phyloP scores from a whole-genome alignment of 2,888 invertebrate species.

The Hemistola chrysoprasaria region DNA sequence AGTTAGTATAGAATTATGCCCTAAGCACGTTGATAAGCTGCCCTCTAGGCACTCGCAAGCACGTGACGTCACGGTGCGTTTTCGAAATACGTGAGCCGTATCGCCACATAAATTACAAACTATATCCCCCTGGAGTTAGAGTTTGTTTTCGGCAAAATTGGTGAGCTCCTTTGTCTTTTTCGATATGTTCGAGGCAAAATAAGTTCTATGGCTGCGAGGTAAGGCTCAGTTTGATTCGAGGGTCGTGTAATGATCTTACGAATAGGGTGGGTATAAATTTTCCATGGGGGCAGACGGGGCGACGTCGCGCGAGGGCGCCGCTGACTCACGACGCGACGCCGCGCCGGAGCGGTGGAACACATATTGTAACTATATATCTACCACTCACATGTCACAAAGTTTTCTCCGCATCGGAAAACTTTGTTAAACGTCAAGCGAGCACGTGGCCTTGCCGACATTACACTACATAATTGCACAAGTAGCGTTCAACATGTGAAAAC shows the following conservation, averaged over 20 bases:
- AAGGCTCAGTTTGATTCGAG: constrained; percentile 51
- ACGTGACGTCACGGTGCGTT: constrained; percentile 71
- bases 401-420: constrained; percentile 80
- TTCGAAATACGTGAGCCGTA: constrained; percentile 70
- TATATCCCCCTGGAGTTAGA: constrained; percentile 77
- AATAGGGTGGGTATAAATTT: constrained; percentile 81
- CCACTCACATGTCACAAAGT: constrained; percentile 82
- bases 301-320: constrained; percentile 80
- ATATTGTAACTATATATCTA: constrained; percentile 80
- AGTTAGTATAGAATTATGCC: constrained; percentile 18
- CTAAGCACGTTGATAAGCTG: constrained; percentile 26
- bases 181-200: constrained; percentile 38
- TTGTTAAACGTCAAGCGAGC: constrained; percentile 81
- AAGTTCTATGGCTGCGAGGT: constrained; percentile 45
- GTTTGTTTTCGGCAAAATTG: constrained; percentile 77
- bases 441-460: constrained; percentile 76
- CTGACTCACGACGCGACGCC: constrained; percentile 73
- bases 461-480: constrained; percentile 58
- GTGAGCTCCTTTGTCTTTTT: constrained; percentile 74
- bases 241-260: constrained; percentile 68
- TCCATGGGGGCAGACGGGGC: constrained; percentile 81
- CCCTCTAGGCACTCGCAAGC: constrained; percentile 44
- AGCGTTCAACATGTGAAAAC: constrained; percentile 47
- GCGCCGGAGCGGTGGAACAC: constrained; percentile 50
- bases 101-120: constrained; percentile 74